Conservation (phyloP, 2,797 vertebrate genomes). For the Siniperca scherzeri region DNA sequence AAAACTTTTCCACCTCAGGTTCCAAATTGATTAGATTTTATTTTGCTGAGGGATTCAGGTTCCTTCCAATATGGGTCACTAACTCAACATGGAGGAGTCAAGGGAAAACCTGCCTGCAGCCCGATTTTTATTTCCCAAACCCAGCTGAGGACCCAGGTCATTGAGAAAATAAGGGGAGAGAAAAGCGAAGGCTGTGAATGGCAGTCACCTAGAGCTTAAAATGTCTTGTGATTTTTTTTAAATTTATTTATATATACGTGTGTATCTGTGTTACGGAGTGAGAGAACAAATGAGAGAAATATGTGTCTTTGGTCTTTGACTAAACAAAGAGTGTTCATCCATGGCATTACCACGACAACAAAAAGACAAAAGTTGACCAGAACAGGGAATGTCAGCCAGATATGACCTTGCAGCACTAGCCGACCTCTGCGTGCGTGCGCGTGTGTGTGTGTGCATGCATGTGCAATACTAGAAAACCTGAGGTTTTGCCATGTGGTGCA, state of each 20-base stretch:
- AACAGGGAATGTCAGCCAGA: constrained; percentile 81
- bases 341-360: constrained; percentile 84
- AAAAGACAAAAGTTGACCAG: constrained; percentile 86
- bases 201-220: constrained; percentile 7
- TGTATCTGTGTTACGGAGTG: constrained; percentile 1
- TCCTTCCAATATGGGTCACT: constrained; percentile 35
- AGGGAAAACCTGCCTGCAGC: constrained; percentile 29
- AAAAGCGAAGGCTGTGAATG: neutral
- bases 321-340: constrained; percentile 78
- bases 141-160: constrained; percentile 14
- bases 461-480: neutral
- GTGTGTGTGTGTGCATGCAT: constrained; percentile 9
- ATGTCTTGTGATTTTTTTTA: neutral
- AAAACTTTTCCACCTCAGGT: constrained; percentile 25
- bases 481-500: neutral
- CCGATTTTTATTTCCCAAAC: constrained; percentile 23
- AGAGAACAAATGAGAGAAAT: constrained; percentile 53
- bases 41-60: constrained; percentile 31
- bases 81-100: constrained; percentile 22
- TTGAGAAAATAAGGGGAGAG: constrained; percentile 14
- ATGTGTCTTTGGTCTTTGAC: constrained; percentile 66
- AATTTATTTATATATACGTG: neutral
- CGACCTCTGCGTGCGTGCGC: constrained; percentile 53
- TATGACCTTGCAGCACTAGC: constrained; percentile 81
- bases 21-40: constrained; percentile 48